Base-by-base conservation (phyloP, 2,888 invertebrate species). In the Papilio elwesi region DNA sequence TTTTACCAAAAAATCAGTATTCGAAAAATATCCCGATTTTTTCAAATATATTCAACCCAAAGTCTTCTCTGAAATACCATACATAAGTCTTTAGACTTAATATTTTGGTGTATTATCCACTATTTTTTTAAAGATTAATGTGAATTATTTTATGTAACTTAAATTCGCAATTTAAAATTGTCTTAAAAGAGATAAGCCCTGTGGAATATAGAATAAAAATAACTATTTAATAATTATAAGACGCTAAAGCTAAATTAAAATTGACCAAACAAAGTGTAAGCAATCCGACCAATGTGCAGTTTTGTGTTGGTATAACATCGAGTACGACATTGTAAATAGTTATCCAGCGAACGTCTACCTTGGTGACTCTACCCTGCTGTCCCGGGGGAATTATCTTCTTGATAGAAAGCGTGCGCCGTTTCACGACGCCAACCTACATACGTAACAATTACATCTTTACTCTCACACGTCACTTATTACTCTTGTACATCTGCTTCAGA, bases 381-480 rank as follows among this genome's bases (percentile, higher is more conserved):
- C 89, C 90, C 73, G 93, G 93, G 36, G 92, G 92, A 65, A 92
- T 91, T 75, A 92, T 91, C 92, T 92, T 93, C 93, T 93, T 93
- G 85, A 93, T 93, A 84, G 93, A 92, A 81, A 93, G 89, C 77
- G 93, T 91, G 76, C 93, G 90, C 82, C 89, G 87, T 88, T 92
- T 93, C 86, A 88, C 90, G 81, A 89, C 85, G 79, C 91, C 92
- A 80, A 91, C 87, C 92, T 92, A 91, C 79, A 82, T 85, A 83
- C 77, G 83, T 78, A 87, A 88, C 79, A 87, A 75, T 65, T 73
- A 64, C 36, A 75, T 71, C 51, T 72, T 74, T 51, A 74, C 55
- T 64, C 55, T 70, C 49, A 47, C 43, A 43, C 43, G 43, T 4
- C 43, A 43, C 43, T 43, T 6, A 57, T 68, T 64, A 53, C 73